Base-by-base conservation (phyloP, 2,888 invertebrate genomes). In the Melinaea marsaeus region DNA sequence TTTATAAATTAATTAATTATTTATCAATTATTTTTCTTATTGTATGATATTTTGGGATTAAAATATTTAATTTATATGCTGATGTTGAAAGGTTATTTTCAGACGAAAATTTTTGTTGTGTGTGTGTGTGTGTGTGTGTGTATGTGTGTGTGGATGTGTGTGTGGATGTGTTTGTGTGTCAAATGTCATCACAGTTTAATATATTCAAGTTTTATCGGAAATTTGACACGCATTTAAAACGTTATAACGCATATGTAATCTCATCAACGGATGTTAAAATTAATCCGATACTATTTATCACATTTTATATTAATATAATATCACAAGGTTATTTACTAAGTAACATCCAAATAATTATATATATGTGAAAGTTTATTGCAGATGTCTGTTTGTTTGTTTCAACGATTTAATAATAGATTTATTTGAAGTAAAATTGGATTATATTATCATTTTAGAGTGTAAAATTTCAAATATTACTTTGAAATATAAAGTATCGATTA, bases 231-330 rank as follows among this genome's bases (percentile, higher is more conserved):
- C 6, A 34, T 5, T 51, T 37, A 45, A 55, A 22, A 11, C 4
- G 35, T 42, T 51, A 11, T 32, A 51, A 51, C 6, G 1, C 37
- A 42, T 64, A 56, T 57, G 48, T 55, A 64, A 65, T 63, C 63
- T 62, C 63, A 68, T 60, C 65, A 67, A 51, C 67, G 63, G 66
- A 68, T 68, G 69, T 69, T 61, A 67, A 65, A 68, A 70, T 68
- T 62, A 65, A 69, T 68, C 61, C 62, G 61, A 56, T 66, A 56
- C 59, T 64, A 63, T 67, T 69, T 70, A 70, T 71, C 65, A 67
- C 61, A 62, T 9, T 42, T 37, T 37, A 37, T 37, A 37, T 37
- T 7, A 37, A 6, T 2, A 37, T 37, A 37, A 64, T 69, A 69
- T 67, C 63, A 66, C 61, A 67, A 69, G 58, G 54, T 57, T 67